Base-by-base conservation (phyloP, 2,797 vertebrate genomes). In the Chloroceryle amazona region DNA sequence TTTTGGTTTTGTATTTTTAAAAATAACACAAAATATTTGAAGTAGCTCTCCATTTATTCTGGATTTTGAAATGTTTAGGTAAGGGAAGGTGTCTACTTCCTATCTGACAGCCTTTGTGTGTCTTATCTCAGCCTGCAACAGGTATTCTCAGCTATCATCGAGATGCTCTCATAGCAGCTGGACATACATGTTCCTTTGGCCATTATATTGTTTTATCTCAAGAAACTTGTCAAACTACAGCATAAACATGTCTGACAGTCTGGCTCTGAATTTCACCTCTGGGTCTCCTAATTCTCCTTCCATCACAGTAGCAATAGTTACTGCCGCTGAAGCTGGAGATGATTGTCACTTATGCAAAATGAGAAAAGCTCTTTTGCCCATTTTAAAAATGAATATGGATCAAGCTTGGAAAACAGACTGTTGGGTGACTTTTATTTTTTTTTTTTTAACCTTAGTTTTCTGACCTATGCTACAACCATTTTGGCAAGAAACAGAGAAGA, bases 81-180 rank as follows among this genome's bases (percentile, higher is more conserved):
- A 41, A 57, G 47, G 17, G 51, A 67, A 79, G 49, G 33, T 80
- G 33, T 90, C 95, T 92, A 26, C 10, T 81, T 73, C 70, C 21
- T 72, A 76, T 62, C 41, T 87, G 86, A 76, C 71, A 94, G 66
- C 42, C 60, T 81, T 60, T 62, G 25, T 79, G 46, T 68, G 33
- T 76, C 42, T 3, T 55, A 55, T 42, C 80, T 70, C 71, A 81
- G 67, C 51, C 47, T 66, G 55, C 51, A 90, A 76, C 5, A 46
- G 76, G 72, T 95, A 68, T 83, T 89, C 89, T 82, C 79, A 23
- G 60, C 85, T 90, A 42, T 71, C 81, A 81, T 63, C 60, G 57
- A 44, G 86, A 82, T 73, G 44, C 55, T 87, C 39, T 76, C 41
- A 4, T 23, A 78, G 51, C 86, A 96, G 83, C 71, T 91, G 88